phyloP scores from a whole-genome alignment of 1,140 invertebrate genomes.

The Dysdera silvatica region DNA sequence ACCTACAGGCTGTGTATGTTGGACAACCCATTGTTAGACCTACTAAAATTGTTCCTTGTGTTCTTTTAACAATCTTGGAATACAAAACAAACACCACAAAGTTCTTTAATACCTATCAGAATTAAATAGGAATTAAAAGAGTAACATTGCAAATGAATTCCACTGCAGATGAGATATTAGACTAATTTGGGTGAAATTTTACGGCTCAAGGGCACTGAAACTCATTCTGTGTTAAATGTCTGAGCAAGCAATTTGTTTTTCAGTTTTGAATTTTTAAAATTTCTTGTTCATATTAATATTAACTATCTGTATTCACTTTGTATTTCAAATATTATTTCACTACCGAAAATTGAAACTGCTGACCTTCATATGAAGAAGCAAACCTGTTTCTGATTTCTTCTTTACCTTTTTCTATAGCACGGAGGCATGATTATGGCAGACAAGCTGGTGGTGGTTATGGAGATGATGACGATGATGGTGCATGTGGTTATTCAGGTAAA shows the following conservation, averaged over 20 bases:
- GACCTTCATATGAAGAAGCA: background rate
- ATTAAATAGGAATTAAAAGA: no score
- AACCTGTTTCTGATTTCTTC: constrained; percentile 54
- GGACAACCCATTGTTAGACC: no score
- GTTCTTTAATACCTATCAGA: no score
- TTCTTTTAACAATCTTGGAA: no score
- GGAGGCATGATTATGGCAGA: constrained; percentile 46
- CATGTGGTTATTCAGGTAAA: constrained; percentile 39
- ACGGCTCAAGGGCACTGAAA: no score
- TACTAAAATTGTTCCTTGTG: no score
- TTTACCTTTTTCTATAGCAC: constrained; percentile 59
- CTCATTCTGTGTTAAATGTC: no score
- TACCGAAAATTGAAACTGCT: background rate
- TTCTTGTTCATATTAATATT: background rate
- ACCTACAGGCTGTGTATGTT: no score
- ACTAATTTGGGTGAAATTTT: no score
- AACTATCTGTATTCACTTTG: background rate
- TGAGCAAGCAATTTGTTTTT: background rate
- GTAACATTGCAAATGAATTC: no score
- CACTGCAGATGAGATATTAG: no score
- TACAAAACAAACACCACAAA: no score
- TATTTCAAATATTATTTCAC: constrained; percentile 25
- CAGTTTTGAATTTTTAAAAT: background rate
- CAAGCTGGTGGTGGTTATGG: constrained; percentile 43
- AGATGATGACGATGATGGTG: constrained; percentile 41